A percentile compares a stretch with the other conserved stretches of the same genome.
Conservation (phyloP, 2,888 invertebrate species). For the Orchesellides sinensis region DNA sequence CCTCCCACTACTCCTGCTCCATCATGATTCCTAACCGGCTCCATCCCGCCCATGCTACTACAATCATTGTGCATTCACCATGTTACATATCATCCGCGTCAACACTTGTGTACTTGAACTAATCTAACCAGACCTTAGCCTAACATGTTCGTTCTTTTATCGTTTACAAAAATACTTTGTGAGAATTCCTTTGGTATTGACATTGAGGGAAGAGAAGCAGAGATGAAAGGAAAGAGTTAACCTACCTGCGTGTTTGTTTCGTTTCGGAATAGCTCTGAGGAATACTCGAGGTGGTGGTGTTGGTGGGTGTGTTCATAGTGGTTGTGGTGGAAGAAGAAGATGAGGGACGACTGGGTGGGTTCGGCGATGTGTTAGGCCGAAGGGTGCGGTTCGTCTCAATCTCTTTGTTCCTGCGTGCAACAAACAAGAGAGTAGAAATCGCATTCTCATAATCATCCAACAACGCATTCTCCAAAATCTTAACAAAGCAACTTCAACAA, state of each 20-base stretch:
- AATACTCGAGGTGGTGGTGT: constrained; percentile 42
- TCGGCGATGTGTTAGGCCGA: constrained; percentile 55
- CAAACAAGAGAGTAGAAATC: background rate
- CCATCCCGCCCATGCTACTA: constrained; percentile 51
- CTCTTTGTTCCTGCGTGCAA: constrained; percentile 47
- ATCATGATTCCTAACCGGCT: constrained; percentile 30
- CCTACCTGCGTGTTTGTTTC: constrained; percentile 56
- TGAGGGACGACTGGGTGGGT: constrained; percentile 59
- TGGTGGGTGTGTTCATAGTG: constrained; percentile 16
- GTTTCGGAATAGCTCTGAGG: constrained; percentile 59
- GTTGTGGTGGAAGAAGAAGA: constrained; percentile 34
- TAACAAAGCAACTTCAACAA: background rate
- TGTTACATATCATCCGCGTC: too few species aligned
- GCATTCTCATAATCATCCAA: background rate
- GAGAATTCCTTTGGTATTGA: too few species aligned
- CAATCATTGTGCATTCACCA: background rate
- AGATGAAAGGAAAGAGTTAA: background rate
- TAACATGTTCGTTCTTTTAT: too few species aligned
- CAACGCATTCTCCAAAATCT: background rate
- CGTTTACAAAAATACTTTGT: too few species aligned
- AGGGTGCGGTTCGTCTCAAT: constrained; percentile 35
- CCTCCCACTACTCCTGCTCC: too few species aligned
- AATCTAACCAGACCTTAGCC: too few species aligned
- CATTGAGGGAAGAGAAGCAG: background rate
- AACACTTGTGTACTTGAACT: too few species aligned